These are phyloP conservation scores for Macrosteles quadrilineatus DNA, from an alignment of 1,140 invertebrate genomes.

Conservation along the genomic window DNA sequence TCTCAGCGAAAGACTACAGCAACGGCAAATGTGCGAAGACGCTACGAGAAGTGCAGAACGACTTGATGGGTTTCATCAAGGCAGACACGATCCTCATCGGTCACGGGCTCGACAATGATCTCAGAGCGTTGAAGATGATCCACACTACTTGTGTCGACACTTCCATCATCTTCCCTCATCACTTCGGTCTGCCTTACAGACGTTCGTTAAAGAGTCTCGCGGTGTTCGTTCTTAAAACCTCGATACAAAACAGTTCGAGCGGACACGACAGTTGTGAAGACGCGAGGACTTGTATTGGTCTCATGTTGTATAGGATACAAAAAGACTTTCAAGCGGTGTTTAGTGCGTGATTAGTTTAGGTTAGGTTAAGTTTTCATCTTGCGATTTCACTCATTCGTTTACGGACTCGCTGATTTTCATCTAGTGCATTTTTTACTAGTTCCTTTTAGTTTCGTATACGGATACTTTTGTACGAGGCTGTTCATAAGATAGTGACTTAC, in stretches of 20 bases:
- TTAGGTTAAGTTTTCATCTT: not conserved
- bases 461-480: conserved; percentile 6
- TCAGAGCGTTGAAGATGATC: conserved; percentile 79
- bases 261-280: conserved; percentile 91
- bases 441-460: conserved; percentile 17
- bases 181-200: conserved; percentile 71
- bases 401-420: not conserved
- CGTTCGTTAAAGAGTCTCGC: conserved; percentile 77
- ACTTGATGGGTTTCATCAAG: conserved; percentile 74
- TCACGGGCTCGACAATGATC: conserved; percentile 93
- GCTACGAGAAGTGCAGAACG: conserved; percentile 79
- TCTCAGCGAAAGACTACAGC: conserved; percentile 67
- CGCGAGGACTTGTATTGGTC: conserved; percentile 77
- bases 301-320: conserved; percentile 74
- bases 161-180: conserved; percentile 80
- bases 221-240: conserved; percentile 64
- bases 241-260: conserved; percentile 69
- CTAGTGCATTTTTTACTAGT: conserved; percentile 21
- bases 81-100: conserved; percentile 78
- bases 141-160: conserved; percentile 89
- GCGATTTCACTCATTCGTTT: not conserved
- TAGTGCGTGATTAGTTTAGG: conserved; percentile 21
- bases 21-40: conserved; percentile 58
- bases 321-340: conserved; percentile 51
- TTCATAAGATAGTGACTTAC: too few species aligned